Conservation (phyloP, 2,113 vertebrate genomes). For the Clarias macrocephalus region DNA sequence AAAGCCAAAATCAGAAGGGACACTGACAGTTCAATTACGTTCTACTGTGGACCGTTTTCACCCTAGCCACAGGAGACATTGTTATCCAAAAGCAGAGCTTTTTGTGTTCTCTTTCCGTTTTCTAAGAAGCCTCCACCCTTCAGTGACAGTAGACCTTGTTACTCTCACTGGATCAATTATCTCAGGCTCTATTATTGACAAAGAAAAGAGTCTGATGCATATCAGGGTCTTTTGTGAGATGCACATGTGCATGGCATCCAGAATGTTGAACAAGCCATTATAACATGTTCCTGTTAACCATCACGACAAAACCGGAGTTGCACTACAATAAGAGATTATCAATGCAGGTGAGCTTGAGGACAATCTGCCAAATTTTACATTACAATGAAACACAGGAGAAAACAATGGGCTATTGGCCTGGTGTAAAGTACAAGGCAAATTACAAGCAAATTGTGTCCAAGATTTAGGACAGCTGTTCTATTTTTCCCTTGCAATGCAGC, state of each 20-base stretch:
- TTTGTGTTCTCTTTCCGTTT: conserved; percentile 47
- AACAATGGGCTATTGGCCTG: conserved; percentile 57
- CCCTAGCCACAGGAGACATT: conserved; percentile 56
- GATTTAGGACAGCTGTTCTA: conserved; percentile 50
- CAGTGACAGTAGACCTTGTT: conserved; percentile 61
- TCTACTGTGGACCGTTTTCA: conserved; percentile 53
- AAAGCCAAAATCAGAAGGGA: conserved; percentile 47
- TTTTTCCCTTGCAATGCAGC: conserved; percentile 50
- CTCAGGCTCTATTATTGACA: conserved; percentile 66
- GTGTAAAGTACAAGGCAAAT: conserved; percentile 51
- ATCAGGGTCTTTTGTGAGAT: conserved; percentile 53
- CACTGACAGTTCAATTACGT: conserved; percentile 52
- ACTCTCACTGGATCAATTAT: conserved; percentile 67
- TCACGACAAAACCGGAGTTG: conserved; percentile 49
- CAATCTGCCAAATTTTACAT: conserved; percentile 61
- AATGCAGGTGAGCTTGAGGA: conserved; percentile 57
- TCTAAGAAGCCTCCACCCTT: conserved; percentile 52
- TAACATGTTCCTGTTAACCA: conserved; percentile 51
- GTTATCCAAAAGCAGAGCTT: conserved; percentile 46
- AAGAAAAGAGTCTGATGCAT: conserved; percentile 56
- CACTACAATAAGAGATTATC: conserved; percentile 61
- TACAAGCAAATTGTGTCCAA: conserved; percentile 25
- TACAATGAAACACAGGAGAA: conserved; percentile 58
- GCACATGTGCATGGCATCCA: conserved; percentile 56
- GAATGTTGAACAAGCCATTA: conserved; percentile 61